Evolutionary conservation across 35 echinoderm and acorn worm species (phyloP).

Genomic region (Ptychodera flava): DNA sequence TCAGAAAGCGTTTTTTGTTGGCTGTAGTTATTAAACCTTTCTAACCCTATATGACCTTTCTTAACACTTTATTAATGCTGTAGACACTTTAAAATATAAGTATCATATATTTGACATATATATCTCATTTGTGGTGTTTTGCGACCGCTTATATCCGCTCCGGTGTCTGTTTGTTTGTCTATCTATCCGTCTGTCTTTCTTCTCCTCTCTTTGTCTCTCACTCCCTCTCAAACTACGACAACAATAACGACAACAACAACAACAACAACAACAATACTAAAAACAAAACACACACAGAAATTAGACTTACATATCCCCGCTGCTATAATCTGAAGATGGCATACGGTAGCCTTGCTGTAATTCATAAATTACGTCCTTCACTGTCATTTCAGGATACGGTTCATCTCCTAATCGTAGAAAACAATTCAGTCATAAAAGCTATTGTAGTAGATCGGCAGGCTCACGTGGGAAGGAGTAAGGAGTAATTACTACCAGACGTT

Average conservation of each 20-base stretch:
- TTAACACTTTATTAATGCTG: background rate
- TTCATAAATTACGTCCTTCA: slow-evolving; percentile 53
- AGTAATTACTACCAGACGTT: no score
- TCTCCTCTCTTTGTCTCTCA: background rate
- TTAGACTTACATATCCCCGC: slow-evolving; percentile 56
- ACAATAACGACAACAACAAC: background rate
- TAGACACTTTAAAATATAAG: no score
- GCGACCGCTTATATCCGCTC: background rate
- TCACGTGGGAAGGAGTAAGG: no score
- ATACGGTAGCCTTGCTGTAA: slow-evolving; percentile 66
- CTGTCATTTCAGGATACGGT: slow-evolving; percentile 71
- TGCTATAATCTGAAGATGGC: slow-evolving; percentile 66
- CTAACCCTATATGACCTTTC: background rate
- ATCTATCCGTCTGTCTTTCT: background rate
- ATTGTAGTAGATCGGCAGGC: no score
- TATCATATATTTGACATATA: background rate
- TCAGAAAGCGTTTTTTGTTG: background rate
- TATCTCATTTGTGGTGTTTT: no score
- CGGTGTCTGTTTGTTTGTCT: background rate
- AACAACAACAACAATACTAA: background rate
- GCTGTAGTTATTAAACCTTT: background rate
- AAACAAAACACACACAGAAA: no score
- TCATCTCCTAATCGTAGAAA: slow-evolving; percentile 1
- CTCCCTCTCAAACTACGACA: background rate
- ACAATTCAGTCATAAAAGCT: no score